Percentiles rank a stretch among this genome's conserved stretches.
These are phyloP conservation scores for Tursiops truncatus DNA, from an alignment of 2,113 vertebrate species.

Conservation along the genomic window DNA sequence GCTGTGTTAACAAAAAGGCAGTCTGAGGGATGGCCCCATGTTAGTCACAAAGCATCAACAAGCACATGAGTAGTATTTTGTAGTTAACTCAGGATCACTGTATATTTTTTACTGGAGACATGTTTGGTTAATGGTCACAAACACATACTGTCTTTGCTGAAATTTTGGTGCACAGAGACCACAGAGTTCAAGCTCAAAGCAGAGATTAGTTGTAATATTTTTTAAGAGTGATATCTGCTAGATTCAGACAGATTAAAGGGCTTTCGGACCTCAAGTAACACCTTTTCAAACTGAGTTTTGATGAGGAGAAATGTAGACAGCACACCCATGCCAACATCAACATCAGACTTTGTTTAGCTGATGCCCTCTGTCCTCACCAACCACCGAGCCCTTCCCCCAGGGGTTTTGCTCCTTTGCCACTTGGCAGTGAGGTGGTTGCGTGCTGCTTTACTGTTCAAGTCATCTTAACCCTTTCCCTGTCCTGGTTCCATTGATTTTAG, in stretches of 20 bases:
- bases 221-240: neutral
- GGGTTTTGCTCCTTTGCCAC: neutral
- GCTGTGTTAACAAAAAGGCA: neutral
- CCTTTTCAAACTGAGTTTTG: neutral
- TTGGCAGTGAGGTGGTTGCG: neutral
- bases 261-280: slow-evolving; percentile 9
- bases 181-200: neutral
- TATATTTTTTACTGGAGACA: neutral
- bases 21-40: neutral
- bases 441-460: neutral
- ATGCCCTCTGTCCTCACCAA: neutral
- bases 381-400: neutral
- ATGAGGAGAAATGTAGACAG: neutral
- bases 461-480: neutral
- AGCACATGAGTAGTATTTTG: neutral
- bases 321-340: neutral
- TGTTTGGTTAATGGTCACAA: neutral
- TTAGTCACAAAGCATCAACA: neutral
- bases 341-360: neutral
- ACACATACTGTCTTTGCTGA: neutral
- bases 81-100: neutral
- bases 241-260: neutral
- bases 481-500: neutral
- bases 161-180: neutral
- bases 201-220: neutral